Evolutionary conservation across 2,888 invertebrate genomes (phyloP), one percentile per base, ranked within the genome.

Genomic region (Ariolimax columbianus): DNA sequence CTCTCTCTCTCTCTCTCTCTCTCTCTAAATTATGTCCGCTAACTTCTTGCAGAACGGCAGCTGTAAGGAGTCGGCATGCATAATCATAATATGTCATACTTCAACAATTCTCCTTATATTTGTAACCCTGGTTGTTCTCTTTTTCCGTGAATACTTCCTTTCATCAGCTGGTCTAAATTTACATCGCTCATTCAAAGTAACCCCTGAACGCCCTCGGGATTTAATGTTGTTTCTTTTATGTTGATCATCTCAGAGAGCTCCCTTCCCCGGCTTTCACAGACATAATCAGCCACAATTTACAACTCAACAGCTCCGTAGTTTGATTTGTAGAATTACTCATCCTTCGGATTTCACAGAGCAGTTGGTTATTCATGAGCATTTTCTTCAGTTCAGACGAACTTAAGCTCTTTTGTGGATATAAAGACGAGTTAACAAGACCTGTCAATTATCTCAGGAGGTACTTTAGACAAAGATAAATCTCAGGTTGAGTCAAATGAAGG

Each of bases 81-180:
- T n/a, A n/a, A n/a, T n/a, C n/a, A n/a, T n/a, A n/a, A n/a, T n/a
- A n/a, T n/a, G n/a, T n/a, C n/a, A n/a, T n/a, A n/a, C n/a, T n/a
- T n/a, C n/a, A n/a, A n/a, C n/a, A n/a, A n/a, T n/a, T n/a, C n/a
- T n/a, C n/a, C n/a, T n/a, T n/a, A n/a, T n/a, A n/a, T n/a, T n/a
- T n/a, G n/a, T n/a, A n/a, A n/a, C n/a, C n/a, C n/a, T n/a, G n/a
- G n/a, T n/a, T n/a, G n/a, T 75, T 75, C 51, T 47, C 33, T 51
- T 33, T 75, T 33, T 30, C 33, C 1, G 11, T 75, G 51, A 75
- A 75, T 51, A 36, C 33, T 51, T 6, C 33, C 36, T 75, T 75
- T 75, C 51, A 75, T 47, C 19, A 51, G 17, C 75, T 47, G 75
- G 51, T 75, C 33, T 51, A 51, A 33, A 75, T 30, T 17, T 75